Percentiles rank a stretch among this genome's conserved stretches.
These are phyloP conservation scores for Dendrocopos noguchii DNA, from an alignment of 2,113 vertebrate genomes.

Conservation along the genomic window DNA sequence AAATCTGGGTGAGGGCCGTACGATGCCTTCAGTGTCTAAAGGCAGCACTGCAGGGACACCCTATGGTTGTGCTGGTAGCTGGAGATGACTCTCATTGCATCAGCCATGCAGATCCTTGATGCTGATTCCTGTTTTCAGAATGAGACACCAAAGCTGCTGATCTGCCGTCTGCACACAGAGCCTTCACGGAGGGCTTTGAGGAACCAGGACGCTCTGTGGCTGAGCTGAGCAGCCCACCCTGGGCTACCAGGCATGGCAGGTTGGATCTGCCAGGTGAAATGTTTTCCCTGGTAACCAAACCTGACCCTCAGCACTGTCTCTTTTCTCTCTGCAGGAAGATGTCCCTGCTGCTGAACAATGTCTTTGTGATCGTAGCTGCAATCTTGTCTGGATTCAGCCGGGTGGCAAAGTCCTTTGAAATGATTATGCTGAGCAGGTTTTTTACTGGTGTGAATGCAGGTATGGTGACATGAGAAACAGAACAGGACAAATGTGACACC, in stretches of 20 bases:
- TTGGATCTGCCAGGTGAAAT: not conserved
- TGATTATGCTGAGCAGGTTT: constrained; percentile 88
- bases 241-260: not conserved
- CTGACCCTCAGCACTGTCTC: not conserved
- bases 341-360: constrained; percentile 88
- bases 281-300: not conserved
- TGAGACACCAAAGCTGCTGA: not conserved
- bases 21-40: not conserved
- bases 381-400: constrained; percentile 82
- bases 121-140: not conserved
- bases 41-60: not conserved
- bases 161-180: not conserved
- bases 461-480: not conserved
- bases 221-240: not conserved
- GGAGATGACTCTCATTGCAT: not conserved
- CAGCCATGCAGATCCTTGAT: not conserved
- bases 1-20: not conserved
- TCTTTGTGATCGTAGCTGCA: constrained; percentile 81
- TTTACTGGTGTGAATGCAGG: constrained; percentile 88
- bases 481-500: too few relatives aligned
- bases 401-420: constrained; percentile 86
- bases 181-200: not conserved
- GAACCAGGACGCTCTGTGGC: not conserved
- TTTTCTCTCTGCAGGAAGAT: constrained; percentile 83
- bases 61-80: not conserved